Base-by-base conservation (phyloP, 1,140 invertebrate species). In the Campoletis sonorensis region DNA sequence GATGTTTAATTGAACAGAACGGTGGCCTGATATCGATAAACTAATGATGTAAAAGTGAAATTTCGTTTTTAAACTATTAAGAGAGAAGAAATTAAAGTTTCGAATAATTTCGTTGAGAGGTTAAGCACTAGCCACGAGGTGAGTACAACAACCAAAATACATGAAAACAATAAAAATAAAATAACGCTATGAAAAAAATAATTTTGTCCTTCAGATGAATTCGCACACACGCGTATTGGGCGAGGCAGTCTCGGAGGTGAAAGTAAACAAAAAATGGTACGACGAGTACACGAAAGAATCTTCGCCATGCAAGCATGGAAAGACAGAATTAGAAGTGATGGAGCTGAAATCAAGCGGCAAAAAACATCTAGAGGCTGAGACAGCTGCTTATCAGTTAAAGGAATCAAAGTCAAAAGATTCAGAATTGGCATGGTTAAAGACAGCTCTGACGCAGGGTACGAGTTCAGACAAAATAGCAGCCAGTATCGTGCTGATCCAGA, bases 401-500 rank as follows among this genome's bases (percentile, higher is more conserved):
- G 87, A 92, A 78, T 88, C 90, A 5, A 88, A 86, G 58, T 85
- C 82, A 11, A 67, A 80, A 13, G 85, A 91, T 37, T 90, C 90
- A 3, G 92, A 93, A 54, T 89, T 90, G 51, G 91, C 92, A 37
- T 98, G 97, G 97, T 94, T 97, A 80, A 94, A 95, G 84, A 97
- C 96, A 21, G 94, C 98, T 8, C 91, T 98, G 68, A 92, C 94
- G 27, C 95, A 95, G 84, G 97, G 97, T 68, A 98, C 97, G 10
- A 93, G 95, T 1, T 94, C 94, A 1, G 98, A 99, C 91, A 97
- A 96, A 92, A 93, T 98, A 67, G 97, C 97, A 37, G 97, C 97
- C 1, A 94, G 95, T 68, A 96, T 96, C 30, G 91, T 98, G 11
- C 89, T 96, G 21, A 95, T 98, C 79, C 96, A 98, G 93, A 95